Percentiles rank a stretch among this genome's conserved stretches.
These are phyloP conservation scores for Kobus ellipsiprymnus DNA, from an alignment of 2,113 vertebrate genomes.

Conservation along the genomic window DNA sequence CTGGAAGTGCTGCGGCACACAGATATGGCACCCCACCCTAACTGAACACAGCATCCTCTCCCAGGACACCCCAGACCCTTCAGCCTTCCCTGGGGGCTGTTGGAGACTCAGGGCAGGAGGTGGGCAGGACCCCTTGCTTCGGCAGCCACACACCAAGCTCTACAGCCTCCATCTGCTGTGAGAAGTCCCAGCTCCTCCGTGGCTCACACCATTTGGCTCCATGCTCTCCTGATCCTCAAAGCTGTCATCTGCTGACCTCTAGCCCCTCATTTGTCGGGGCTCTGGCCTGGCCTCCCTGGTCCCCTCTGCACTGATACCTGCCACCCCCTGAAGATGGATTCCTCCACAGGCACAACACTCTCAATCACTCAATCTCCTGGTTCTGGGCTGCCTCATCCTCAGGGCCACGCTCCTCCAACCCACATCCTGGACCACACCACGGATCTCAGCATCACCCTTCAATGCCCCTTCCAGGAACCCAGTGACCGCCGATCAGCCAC, in stretches of 20 bases:
- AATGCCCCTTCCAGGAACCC: neutral
- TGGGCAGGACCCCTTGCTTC: neutral
- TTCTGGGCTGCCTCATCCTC: neutral
- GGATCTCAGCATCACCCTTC: no score
- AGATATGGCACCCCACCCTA: neutral
- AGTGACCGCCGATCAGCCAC: neutral
- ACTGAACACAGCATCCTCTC: neutral
- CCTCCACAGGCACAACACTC: neutral
- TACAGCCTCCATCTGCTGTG: neutral
- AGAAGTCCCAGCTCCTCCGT: neutral
- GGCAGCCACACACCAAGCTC: neutral
- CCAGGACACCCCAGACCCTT: neutral
- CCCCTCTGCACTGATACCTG: neutral
- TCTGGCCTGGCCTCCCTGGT: neutral
- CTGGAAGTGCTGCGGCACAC: neutral
- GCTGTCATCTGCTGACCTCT: neutral
- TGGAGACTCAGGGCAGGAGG: neutral
- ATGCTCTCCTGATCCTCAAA: neutral
- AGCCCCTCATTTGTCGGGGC: neutral
- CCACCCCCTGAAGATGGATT: rapidly evolving
- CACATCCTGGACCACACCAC: neutral
- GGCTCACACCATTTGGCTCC: rapidly evolving
- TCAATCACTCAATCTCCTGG: neutral
- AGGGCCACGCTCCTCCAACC: neutral
- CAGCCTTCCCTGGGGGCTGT: neutral